Base-by-base conservation (phyloP, 2,113 vertebrate genomes). In the Atrichornis clamosus region DNA sequence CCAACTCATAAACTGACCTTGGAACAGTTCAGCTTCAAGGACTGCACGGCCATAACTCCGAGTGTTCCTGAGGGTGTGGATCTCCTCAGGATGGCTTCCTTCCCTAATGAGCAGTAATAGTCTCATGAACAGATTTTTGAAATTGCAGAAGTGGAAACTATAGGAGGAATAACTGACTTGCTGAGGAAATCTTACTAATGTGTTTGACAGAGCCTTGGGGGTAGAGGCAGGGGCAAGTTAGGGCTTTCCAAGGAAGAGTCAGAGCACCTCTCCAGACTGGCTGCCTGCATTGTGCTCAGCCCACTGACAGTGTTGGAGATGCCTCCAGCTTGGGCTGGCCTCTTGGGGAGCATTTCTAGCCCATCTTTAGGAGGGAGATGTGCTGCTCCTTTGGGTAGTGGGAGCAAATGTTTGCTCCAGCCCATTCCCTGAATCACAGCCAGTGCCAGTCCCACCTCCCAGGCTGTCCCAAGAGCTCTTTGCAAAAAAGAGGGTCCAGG, bases 111-210 rank as follows among this genome's bases (percentile, higher is more conserved):
- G 77, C 32, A 77, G 32, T 24, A 41, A 8, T 28, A 39, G 6
- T 15, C 18, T 59, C 67, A n/a, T 6, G 9, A 41, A 39, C 52
- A 42, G 76, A 72, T 69, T 55, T 86, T 27, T 72, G 58, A 81
- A 89, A 96, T 89, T 96, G 90, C 92, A 74, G 97, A 97, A 96
- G 76, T 94, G 44, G 83, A 91, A 97, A 74, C 42, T 47, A 21
- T 4, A 9, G 58, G 46, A 72, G 90, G 84, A 93, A 76, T 64
- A 91, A 86, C 53, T 80, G 76, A 79, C 13, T 11, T 13, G 11
- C 15, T 60, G 47, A 53, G 89, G 73, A 96, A 92, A 84, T 23
- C 33, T 37, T 37, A 18, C 46, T 39, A 50, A 28, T 26, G 2
- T 50, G n/a, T 55, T 70, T 0, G 0, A 44, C 12, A 22, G 19